Evolutionary conservation across 2,888 invertebrate genomes (phyloP), one percentile per base, ranked within the genome.

Genomic region (Thalpophila matura): DNA sequence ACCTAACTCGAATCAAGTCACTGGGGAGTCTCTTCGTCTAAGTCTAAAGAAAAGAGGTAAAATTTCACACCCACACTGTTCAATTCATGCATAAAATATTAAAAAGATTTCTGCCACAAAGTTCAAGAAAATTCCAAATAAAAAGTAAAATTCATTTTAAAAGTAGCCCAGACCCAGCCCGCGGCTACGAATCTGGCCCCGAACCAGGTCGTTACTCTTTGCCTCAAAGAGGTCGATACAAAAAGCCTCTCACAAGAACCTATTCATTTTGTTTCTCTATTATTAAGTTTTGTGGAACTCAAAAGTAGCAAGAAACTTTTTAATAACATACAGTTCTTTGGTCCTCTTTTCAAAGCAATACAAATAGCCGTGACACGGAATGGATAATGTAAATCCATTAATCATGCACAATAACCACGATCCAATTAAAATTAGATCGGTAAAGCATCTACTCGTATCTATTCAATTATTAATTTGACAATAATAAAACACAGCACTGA

Each of bases 181-280:
- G 75, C 61, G 77, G 76, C 81, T 65, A 61, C 61, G 62, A 73
- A 79, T 80, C 79, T 83, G 75, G 77, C 78, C 77, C 78, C 77
- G 74, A 82, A 82, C 74, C 75, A 78, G 85, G 83, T 79, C 80
- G 74, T 85, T 85, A 79, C 81, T 82, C 81, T 79, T 74, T 77
- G 65, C 67, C 45, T 75, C 77, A 74, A 77, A 71, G 69, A 69
- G 77, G 77, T 80, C 77, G 79, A 77, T 79, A 79, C 79, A 80
- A 83, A 83, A 81, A 78, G 77, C 77, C 77, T 79, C 77, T 74
- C 70, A 74, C 74, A 77, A 67, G 72, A 81, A 82, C 72, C 77
- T 77, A 82, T 85, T 87, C 79, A 80, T 82, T 84, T 83, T 79
- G 74, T 76, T 79, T 75, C 77, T 84, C 79, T 80, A 83, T 84